Percentiles rank a stretch among this genome's conserved stretches.
Conservation (phyloP, 2,797 vertebrate species). For the Gymnothorax javanicus region DNA sequence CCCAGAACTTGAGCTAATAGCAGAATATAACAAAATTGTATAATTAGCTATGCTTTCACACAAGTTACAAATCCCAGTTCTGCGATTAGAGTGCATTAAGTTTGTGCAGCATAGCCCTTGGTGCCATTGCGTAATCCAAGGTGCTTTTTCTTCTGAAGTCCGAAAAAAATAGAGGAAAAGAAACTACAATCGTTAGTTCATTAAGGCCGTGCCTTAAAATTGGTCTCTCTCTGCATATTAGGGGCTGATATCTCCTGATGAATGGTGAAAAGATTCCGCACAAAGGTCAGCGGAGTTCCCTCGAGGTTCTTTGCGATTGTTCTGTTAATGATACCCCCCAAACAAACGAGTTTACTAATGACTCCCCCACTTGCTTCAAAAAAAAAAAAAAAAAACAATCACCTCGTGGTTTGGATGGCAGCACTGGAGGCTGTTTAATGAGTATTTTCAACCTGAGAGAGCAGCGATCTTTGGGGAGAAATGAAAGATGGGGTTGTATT, state of each 20-base stretch:
- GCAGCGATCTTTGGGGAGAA: slow-evolving; percentile 84
- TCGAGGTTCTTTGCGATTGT: slow-evolving; percentile 90
- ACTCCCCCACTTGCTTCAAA: slow-evolving; percentile 77
- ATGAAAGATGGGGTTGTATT: slow-evolving; percentile 84
- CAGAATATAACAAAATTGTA: slow-evolving; percentile 5
- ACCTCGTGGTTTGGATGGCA: slow-evolving; percentile 84
- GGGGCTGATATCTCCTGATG: slow-evolving; percentile 98
- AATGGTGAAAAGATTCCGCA: slow-evolving; percentile 96
- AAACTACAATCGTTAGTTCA: slow-evolving; percentile 87
- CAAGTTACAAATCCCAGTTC: slow-evolving; percentile 12
- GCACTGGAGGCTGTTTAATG: slow-evolving; percentile 86
- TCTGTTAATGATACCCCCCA: slow-evolving; percentile 93
- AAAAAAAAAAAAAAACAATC: slow-evolving; percentile 83
- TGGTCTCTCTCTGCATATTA: slow-evolving; percentile 94
- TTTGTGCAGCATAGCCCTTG: slow-evolving; percentile 20
- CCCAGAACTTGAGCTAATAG: slow-evolving; percentile 19
- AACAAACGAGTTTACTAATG: slow-evolving; percentile 94
- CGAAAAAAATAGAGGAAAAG: slow-evolving; percentile 59
- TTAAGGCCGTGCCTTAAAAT: slow-evolving; percentile 97
- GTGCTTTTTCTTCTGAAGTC: slow-evolving; percentile 35
- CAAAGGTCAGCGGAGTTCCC: slow-evolving; percentile 97
- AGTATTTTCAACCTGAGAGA: slow-evolving; percentile 86
- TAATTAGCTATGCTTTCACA: slow-evolving; percentile 1
- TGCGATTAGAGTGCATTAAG: slow-evolving; percentile 8
- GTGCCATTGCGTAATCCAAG: slow-evolving; percentile 28